Conservation (phyloP, 2,888 invertebrate species). For the Heliconius ismenius region DNA sequence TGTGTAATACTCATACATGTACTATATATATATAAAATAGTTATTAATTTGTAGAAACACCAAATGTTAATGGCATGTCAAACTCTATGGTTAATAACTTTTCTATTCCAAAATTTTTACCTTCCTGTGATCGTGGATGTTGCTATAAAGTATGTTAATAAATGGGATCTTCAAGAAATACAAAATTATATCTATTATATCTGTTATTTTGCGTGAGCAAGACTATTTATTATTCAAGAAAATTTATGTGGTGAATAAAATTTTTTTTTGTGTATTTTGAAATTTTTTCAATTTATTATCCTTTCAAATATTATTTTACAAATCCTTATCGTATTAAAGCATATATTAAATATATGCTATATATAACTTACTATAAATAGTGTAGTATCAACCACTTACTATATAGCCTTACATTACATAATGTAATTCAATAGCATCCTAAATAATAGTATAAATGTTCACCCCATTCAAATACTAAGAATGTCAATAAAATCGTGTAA, state of each 20-base stretch:
- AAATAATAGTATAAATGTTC: neutral
- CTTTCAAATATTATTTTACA: neutral
- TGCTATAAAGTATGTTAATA: constrained; percentile 71
- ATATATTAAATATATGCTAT: too few relatives aligned
- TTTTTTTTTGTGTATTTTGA: constrained; percentile 77
- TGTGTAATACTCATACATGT: constrained; percentile 66
- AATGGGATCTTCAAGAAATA: constrained; percentile 72
- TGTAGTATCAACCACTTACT: neutral
- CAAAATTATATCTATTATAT: constrained; percentile 63
- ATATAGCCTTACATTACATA: neutral
- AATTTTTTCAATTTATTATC: constrained; percentile 31
- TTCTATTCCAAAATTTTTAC: constrained; percentile 78
- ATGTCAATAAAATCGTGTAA: neutral
- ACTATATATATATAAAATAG: constrained; percentile 51
- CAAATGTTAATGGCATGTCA: constrained; percentile 62
- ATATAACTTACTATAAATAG: neutral
- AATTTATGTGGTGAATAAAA: constrained; percentile 81
- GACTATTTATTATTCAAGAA: constrained; percentile 63
- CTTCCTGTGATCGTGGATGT: constrained; percentile 80
- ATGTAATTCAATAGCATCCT: neutral
- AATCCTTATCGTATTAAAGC: neutral
- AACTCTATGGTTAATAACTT: constrained; percentile 69
- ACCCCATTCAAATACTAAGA: neutral
- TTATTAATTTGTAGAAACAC: constrained; percentile 73
- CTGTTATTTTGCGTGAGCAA: constrained; percentile 79